Evolutionary conservation across 2,888 invertebrate genomes (phyloP), one percentile per base, ranked within the genome.

Genomic region (Alentia gelatinosa): DNA sequence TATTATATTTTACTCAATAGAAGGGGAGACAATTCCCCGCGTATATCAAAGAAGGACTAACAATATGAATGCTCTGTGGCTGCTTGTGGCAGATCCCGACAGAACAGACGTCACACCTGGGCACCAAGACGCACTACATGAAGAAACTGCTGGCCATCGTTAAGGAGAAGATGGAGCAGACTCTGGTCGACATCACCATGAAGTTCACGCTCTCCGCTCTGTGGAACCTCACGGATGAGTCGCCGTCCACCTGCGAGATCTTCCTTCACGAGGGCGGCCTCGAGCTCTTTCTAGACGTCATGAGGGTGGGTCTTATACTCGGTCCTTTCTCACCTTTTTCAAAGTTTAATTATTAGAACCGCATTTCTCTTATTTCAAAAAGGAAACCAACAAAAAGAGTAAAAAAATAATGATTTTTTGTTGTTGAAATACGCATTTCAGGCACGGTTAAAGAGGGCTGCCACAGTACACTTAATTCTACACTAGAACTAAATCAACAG

Each of bases 211-310:
- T 98, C 83, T 97, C 97, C 94, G 98, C 98, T 40, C 96, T 98
- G 39, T 98, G 98, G 98, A 98, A 98, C 96, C 96, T 98, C 84
- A 98, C 98, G 97, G 98, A 98, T 95, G 98, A 98, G 95, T 97
- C 97, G 92, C 97, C 97, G 0, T 97, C 97, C 35, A 97, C 98
- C 0, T 98, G 98, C 94, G 96, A 96, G 91, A 97, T 97, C 19
- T 98, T 98, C 94, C 96, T 98, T 74, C 96, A 97, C 84, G 97
- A 97, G 94, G 97, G 97, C 30, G 98, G 98, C 1, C 97, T 97
- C 94, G 96, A 97, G 74, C 96, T 98, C 86, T 98, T 97, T 94
- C 96, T 97, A 92, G 96, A 97, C 92, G 97, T 97, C 42, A 96
- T 98, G n/a, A 96, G 97, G 94, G 97, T 97, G 91, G 63, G 92